Base-by-base conservation (phyloP, 1,140 invertebrate species). In the Sitophilus oryzae region DNA sequence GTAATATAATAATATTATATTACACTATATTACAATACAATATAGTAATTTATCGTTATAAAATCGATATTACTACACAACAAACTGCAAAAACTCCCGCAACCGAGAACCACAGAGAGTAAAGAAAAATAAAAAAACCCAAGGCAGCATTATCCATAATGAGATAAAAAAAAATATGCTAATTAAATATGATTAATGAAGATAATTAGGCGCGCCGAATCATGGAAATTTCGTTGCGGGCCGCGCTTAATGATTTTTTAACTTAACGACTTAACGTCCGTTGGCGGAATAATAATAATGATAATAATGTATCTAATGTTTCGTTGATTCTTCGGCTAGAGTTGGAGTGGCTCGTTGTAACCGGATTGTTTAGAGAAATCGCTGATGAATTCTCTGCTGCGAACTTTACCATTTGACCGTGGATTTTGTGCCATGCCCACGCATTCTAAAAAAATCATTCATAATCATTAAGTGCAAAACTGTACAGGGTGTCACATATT, bases 171-270 rank as follows among this genome's bases (percentile, higher is more conserved):
- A n/a, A 45, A 52, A 54, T 54, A 56, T 49, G 45, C 46, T 56
- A 56, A 56, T 56, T 56, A 56, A 56, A 56, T 49, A 56, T 56
- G 53, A 56, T 56, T 56, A 56, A 56, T 56, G 53, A 36, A 54
- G 53, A 56, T 56, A 56, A 56, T 56, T 56, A 56, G 46, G 45
- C 45, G 30, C 16, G 30, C 40, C 38, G 46, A 56, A 49, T 56
- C 53, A 43, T 49, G 46, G 45, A 56, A 56, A 47, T 54, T 52
- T 14, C 30, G 43, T 45, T 22, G 51, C 16, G 44, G n/a, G n/a
- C n/a, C n/a, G 36, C 11, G 38, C 37, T 49, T 56, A 56, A 56
- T 56, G 45, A 56, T 48, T 56, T 56, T 56, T 49, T 37, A 43
- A 25, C 18, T 49, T 30, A 49, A 49, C 49, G 44, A 49, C 47